These are phyloP conservation scores for Drosophila gaucha DNA, from an alignment of 2,888 invertebrate species.

Conservation along the genomic window DNA sequence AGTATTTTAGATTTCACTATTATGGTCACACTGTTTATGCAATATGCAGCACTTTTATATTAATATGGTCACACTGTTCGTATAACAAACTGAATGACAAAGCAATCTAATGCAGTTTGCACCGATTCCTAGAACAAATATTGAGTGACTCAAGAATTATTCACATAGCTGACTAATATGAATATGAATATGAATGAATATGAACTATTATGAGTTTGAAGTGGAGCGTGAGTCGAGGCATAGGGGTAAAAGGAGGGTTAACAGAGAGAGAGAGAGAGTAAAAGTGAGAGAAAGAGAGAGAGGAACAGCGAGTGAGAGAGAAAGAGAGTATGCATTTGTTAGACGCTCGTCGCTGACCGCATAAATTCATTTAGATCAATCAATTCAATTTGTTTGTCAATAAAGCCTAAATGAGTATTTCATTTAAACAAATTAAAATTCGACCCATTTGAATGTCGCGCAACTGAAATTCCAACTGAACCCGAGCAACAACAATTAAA, in stretches of 20 bases:
- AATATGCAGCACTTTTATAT: too few species aligned
- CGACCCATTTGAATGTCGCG: constrained; percentile 82
- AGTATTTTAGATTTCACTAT: too few species aligned
- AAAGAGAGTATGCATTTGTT: constrained; percentile 22
- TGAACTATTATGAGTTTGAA: constrained; percentile 6
- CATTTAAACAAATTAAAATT: constrained; percentile 85
- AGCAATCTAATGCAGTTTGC: background rate
- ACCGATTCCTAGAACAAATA: background rate
- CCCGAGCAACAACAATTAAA: constrained; percentile 70
- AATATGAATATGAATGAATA: constrained; percentile 8
- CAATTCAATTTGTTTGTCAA: constrained; percentile 85
- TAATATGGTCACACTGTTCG: background rate
- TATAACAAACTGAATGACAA: background rate
- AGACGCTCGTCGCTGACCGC: constrained; percentile 65
- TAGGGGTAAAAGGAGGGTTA: background rate
- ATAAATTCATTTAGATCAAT: constrained; percentile 85
- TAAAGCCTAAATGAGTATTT: constrained; percentile 84
- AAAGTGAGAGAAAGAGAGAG: background rate
- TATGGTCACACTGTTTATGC: too few species aligned
- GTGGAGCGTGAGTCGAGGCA: background rate
- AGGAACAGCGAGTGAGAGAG: background rate
- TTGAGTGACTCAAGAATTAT: constrained; percentile 9
- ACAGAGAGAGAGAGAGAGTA: background rate
- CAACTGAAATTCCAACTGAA: constrained; percentile 64
- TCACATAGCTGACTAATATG: background rate